These are phyloP conservation scores for Chironomus striatipennis DNA, from an alignment of 1,140 invertebrate species.

Conservation along the genomic window DNA sequence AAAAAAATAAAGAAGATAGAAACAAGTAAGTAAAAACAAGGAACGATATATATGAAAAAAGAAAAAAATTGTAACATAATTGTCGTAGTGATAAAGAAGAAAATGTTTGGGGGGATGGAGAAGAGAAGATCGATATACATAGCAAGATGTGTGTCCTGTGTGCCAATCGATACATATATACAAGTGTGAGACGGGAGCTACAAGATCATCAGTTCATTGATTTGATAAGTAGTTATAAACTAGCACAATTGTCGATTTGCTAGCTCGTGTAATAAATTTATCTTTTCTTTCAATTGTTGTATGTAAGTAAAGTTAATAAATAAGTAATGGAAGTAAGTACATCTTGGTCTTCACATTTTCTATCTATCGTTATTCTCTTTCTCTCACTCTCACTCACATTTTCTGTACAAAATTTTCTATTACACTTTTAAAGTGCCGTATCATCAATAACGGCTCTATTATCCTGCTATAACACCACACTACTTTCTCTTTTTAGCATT, in stretches of 20 bases:
- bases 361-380: neutral
- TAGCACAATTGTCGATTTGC: neutral
- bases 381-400: neutral
- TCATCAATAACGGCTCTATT: slow-evolving; percentile 33
- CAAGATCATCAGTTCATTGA: neutral
- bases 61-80: neutral
- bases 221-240: neutral
- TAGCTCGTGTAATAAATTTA: too few species aligned
- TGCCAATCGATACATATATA: neutral
- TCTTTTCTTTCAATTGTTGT: too few species aligned
- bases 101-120: neutral
- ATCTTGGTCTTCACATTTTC: too few species aligned
- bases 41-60: neutral
- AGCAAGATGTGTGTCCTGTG: too few species aligned
- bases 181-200: neutral
- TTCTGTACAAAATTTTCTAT: neutral
- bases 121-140: neutral
- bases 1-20: neutral
- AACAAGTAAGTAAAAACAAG: neutral
- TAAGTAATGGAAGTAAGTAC: too few species aligned
- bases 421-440: slow-evolving; percentile 35
- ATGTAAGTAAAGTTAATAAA: too few species aligned
- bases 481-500: slow-evolving; percentile 48
- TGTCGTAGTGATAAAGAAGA: neutral
- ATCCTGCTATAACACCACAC: slow-evolving; percentile 44